These are phyloP conservation scores for Chiloscyllium plagiosum DNA, from an alignment of 2,113 vertebrate genomes.

Conservation along the genomic window DNA sequence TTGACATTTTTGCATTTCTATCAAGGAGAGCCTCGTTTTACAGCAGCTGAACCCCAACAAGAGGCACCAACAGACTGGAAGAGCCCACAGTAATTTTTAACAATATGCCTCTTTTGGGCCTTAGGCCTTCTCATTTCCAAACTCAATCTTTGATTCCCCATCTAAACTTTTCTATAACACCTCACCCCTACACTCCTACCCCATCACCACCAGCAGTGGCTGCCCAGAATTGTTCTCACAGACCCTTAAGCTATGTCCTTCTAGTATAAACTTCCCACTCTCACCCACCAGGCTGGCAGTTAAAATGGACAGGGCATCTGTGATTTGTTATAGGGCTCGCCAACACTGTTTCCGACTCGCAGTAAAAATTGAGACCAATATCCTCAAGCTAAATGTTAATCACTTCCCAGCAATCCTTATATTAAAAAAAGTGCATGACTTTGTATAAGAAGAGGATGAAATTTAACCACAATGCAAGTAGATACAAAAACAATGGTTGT, in stretches of 20 bases:
- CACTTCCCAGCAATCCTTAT: too few relatives aligned
- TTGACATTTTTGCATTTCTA: background rate
- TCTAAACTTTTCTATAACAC: too few relatives aligned
- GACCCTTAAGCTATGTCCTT: background rate
- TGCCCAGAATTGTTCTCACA: background rate
- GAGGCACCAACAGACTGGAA: background rate
- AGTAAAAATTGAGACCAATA: too few relatives aligned
- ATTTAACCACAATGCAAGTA: too few relatives aligned
- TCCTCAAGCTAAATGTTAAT: too few relatives aligned
- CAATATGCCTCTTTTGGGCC: background rate
- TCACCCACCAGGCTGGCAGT: background rate
- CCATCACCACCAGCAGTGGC: background rate
- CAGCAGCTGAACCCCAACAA: background rate
- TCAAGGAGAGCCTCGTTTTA: background rate
- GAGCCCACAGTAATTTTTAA: background rate
- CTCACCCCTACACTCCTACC: too few relatives aligned
- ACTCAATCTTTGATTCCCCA: background rate
- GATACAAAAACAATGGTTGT: too few relatives aligned
- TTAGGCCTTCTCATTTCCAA: background rate
- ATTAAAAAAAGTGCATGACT: too few relatives aligned
- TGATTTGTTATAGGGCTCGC: too few relatives aligned
- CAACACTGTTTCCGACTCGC: too few relatives aligned
- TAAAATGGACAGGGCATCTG: background rate
- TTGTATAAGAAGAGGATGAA: too few relatives aligned
- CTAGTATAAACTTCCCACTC: background rate